Evolutionary conservation across 2,888 invertebrate species (phyloP), one percentile per base, ranked within the genome.

Genomic region (Xylota segnis): DNA sequence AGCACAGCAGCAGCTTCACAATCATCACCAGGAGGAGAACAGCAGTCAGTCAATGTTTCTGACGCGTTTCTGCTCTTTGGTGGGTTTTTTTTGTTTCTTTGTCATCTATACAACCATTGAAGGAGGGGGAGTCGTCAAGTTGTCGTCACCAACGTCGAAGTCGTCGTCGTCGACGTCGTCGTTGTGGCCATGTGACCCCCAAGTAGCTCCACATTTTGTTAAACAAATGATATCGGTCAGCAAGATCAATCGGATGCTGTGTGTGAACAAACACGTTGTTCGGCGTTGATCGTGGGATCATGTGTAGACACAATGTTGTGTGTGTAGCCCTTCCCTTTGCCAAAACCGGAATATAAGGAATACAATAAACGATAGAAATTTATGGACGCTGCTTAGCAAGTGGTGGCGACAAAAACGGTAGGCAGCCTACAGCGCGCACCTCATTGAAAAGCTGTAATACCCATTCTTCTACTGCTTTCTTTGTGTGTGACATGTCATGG

Each of bases 221-320:
- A 72, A 82, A 86, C 86, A 86, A 86, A 86, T 86, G 86, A 86
- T 86, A 86, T 86, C 86, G 86, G 86, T 86, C 86, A 86, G 86
- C 66, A 61, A 82, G 86, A 86, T 86, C 86, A 86, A 86, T 86
- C 86, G 84, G 76, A 71, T 63, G 82, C 86, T 82, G 86, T 82
- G 76, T 86, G 86, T 86, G 72, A 76, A 86, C 66, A 68, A 81
- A 84, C 84, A 84, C 74, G 84, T 83, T 83, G 83, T 83, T 45
- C 66, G 40, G 52, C 66, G 66, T 65, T 65, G 81, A 84, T 84
- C 84, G 84, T 84, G 84, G 84, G 84, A 84, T 84, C 74, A 34
- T 43, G n/a, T 40, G 56, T 40, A 14, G 14, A 4, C 6, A 14
- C 6, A 14, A 4, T 2, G 10, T 10, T 18, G 9, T 23, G 29